Evolutionary conservation across 2,888 invertebrate species (phyloP).

Genomic region (Agrilus cyanescens): DNA sequence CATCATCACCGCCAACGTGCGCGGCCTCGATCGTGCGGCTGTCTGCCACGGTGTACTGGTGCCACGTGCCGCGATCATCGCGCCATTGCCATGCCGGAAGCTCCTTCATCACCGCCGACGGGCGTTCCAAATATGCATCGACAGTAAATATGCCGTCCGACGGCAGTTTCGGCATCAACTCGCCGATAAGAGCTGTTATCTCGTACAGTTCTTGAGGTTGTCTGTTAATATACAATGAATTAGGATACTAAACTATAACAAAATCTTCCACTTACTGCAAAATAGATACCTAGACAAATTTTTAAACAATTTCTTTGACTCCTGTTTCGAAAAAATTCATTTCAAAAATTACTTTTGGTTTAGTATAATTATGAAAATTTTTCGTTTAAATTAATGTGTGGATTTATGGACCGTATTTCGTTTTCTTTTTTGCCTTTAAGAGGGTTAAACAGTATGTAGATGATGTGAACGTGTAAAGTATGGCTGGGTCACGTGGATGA

Average conservation of each 20-base stretch:
- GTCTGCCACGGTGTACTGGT: constrained; percentile 87
- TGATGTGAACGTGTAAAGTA: too few species aligned
- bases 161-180: constrained; percentile 92
- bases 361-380: too few species aligned
- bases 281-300: too few species aligned
- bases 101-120: constrained; percentile 54
- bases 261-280: too few species aligned
- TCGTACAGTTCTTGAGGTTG: constrained; percentile 92
- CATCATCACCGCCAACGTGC: constrained; percentile 87
- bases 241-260: too few species aligned
- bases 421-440: too few species aligned
- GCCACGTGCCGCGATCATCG: constrained; percentile 86
- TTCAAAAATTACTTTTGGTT: background rate
- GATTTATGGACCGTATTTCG: too few species aligned
- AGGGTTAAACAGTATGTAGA: too few species aligned
- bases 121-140: constrained; percentile 73
- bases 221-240: constrained; percentile 19
- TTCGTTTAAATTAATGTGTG: too few species aligned
- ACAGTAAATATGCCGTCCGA: constrained; percentile 92
- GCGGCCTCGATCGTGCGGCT: constrained; percentile 92
- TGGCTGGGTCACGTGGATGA: too few species aligned
- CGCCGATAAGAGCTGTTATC: constrained; percentile 92
- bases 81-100: constrained; percentile 95
- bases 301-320: too few species aligned
- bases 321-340: background rate